Evolutionary conservation across 2,888 invertebrate genomes (phyloP).

Genomic region (Aphidius colemani): DNA sequence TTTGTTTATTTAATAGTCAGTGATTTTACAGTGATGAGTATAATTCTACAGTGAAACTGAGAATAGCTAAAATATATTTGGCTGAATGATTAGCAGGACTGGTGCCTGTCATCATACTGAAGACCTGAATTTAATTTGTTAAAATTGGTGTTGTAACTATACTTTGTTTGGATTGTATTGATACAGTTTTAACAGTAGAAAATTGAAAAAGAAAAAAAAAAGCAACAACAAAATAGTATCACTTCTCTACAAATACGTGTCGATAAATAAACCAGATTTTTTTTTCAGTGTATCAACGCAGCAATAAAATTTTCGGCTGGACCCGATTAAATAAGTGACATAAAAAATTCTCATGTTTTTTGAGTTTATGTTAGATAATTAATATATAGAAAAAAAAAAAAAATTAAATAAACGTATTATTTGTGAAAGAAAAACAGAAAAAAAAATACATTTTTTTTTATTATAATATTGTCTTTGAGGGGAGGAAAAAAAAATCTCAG

Average conservation of each 20-base stretch:
- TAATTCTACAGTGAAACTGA: too few relatives aligned
- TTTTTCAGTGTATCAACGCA: constrained; percentile 1
- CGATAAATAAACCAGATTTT: constrained; percentile 3
- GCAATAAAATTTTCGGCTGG: constrained; percentile 29
- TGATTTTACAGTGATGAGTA: too few relatives aligned
- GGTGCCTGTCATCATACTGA: too few relatives aligned
- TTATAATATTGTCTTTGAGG: background rate
- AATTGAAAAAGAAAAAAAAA: background rate
- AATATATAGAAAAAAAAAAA: background rate
- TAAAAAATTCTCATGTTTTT: background rate
- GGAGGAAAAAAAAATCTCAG: constrained; percentile 25
- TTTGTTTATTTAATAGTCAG: too few relatives aligned
- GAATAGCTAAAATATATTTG: too few relatives aligned
- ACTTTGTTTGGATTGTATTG: too few relatives aligned
- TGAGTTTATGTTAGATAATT: background rate
- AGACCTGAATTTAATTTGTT: too few relatives aligned
- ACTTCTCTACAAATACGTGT: background rate
- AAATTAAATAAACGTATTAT: background rate
- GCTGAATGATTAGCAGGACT: too few relatives aligned
- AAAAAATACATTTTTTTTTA: too few relatives aligned
- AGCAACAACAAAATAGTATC: too few relatives aligned
- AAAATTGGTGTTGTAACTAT: too few relatives aligned
- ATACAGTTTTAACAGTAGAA: background rate
- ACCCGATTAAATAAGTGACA: constrained; percentile 20
- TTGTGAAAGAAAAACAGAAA: constrained; percentile 5